Percentiles rank a stretch among this genome's conserved stretches.
These are phyloP conservation scores for Drosophila meridiana DNA, from an alignment of 2,888 invertebrate species.

Conservation along the genomic window DNA sequence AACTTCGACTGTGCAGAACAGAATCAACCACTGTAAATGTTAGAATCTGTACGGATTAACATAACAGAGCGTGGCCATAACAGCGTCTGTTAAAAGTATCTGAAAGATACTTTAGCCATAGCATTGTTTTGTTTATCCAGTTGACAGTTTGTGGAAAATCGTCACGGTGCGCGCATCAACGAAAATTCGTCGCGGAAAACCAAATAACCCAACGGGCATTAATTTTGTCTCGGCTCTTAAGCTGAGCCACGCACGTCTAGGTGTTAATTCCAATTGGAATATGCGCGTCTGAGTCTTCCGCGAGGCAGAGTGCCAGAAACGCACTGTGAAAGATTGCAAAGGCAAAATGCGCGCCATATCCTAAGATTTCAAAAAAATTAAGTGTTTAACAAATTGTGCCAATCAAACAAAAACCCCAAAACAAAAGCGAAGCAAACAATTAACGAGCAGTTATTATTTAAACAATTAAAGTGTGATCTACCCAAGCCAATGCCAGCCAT, in stretches of 20 bases:
- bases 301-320: slow-evolving; percentile 46
- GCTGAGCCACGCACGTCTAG: slow-evolving; percentile 36
- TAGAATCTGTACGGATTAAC: slow-evolving; percentile 12
- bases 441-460: slow-evolving; percentile 25
- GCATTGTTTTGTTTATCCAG: slow-evolving; percentile 81
- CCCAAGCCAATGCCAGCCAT: slow-evolving; percentile 31
- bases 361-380: slow-evolving; percentile 24
- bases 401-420: not conserved
- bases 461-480: slow-evolving; percentile 24
- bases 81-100: slow-evolving; percentile 48
- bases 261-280: slow-evolving; percentile 54
- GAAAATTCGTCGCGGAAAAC: slow-evolving; percentile 67
- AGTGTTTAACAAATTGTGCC: slow-evolving; percentile 14
- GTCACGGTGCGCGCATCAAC: slow-evolving; percentile 82
- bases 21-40: slow-evolving; percentile 3
- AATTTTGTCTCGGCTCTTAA: slow-evolving; percentile 28
- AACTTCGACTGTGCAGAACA: not conserved
- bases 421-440: slow-evolving; percentile 29
- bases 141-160: slow-evolving; percentile 84
- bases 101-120: slow-evolving; percentile 52
- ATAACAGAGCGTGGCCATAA: slow-evolving; percentile 43
- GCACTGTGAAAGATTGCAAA: slow-evolving; percentile 43
- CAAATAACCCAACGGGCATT: slow-evolving; percentile 27
- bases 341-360: slow-evolving; percentile 55
- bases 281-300: slow-evolving; percentile 49